phyloP scores from a whole-genome alignment of 2,888 invertebrate genomes.

The Lacanobia oleracea region DNA sequence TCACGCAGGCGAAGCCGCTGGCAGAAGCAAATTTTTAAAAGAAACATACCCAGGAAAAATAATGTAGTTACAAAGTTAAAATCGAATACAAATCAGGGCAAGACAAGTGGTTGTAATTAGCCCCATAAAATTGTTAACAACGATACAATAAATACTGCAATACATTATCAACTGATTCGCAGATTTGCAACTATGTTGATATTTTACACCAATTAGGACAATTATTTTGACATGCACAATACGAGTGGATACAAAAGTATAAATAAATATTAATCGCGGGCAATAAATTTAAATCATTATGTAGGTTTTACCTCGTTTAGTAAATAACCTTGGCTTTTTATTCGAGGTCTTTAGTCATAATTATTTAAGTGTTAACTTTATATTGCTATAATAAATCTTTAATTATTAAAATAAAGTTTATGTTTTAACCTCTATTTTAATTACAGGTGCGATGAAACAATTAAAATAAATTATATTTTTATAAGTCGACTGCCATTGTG shows the following conservation, averaged over 20 bases:
- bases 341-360: constrained; percentile 58
- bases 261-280: constrained; percentile 40
- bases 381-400: constrained; percentile 49
- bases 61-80: neutral
- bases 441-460: constrained; percentile 29
- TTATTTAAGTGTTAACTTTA: constrained; percentile 57
- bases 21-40: too few relatives aligned
- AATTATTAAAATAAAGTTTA: constrained; percentile 42
- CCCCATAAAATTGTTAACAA: neutral
- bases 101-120: neutral
- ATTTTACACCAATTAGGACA: constrained; percentile 16
- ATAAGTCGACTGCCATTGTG: constrained; percentile 14
- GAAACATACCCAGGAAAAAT: too few relatives aligned
- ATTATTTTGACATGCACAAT: constrained; percentile 15
- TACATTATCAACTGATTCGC: neutral
- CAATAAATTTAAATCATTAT: constrained; percentile 53
- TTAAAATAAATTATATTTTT: constrained; percentile 22
- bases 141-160: neutral
- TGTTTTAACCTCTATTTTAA: constrained; percentile 49
- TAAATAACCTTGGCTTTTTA: constrained; percentile 55
- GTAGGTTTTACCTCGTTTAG: constrained; percentile 31
- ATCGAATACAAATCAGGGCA: neutral
- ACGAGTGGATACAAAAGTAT: constrained; percentile 32
- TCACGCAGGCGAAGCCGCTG: too few relatives aligned
- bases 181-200: constrained; percentile 2